Evolutionary conservation across 1,140 invertebrate species (phyloP), one percentile per base, ranked within the genome.

Genomic region (Bombus polaris): DNA sequence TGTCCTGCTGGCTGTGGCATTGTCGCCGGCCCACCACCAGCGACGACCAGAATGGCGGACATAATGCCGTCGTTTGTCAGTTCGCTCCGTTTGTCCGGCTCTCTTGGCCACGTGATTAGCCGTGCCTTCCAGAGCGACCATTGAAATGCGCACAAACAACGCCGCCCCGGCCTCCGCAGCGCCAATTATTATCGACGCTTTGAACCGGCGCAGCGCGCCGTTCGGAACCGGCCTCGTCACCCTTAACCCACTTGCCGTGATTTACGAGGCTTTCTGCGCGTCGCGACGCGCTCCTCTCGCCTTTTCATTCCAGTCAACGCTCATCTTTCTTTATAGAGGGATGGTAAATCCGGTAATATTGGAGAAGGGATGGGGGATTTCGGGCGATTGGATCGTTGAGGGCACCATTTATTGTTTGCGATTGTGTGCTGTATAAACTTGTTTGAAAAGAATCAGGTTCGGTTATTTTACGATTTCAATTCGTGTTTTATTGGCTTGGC

Each of bases 21-120:
- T 86, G 85, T 86, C 85, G 71, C 47, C 35, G 62, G 42, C 53
- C 74, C 76, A 73, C 83, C 76, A 59, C 65, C 25, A 35, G 47
- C 65, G 65, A 62, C n/a, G 71, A 72, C 18, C 65, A 57, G 83
- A 44, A 85, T 59, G 37, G 53, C 42, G 42, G 59, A 53, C 70
- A 85, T 85, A 85, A 85, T 85, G 79, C 71, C 37, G 57, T 81
- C 83, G 83, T 85, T 85, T 81, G 83, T 81, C 83, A 81, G 83
- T 44, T 65, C 32, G 25, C 75, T 65, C 10, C 28, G 73, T 80
- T 68, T 68, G 68, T 77, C 75, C 57, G 22, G 47, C 22, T 73
- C 71, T 72, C n/a, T 57, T 32, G 44, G 35, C 71, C 25, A 62
- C 59, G 79, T 68, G 84, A 85, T 85, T 81, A 85, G 84, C 44